phyloP scores from a whole-genome alignment of 1,140 invertebrate genomes.

The Drosophila tropicalis region DNA sequence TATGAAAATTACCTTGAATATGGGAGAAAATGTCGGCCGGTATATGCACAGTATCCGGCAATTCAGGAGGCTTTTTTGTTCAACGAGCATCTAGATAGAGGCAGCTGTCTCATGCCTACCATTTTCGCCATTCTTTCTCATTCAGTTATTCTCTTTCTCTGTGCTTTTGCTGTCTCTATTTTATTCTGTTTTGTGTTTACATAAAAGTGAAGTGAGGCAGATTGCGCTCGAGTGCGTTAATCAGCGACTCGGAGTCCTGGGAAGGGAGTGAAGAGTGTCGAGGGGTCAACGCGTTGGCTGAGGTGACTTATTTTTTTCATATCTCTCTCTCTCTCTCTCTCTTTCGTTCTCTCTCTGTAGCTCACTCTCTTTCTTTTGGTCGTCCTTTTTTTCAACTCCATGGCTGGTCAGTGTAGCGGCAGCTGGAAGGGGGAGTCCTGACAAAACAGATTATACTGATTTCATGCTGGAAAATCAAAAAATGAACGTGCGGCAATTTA shows the following conservation, averaged over 20 bases:
- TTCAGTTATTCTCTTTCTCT: slow-evolving; percentile 4
- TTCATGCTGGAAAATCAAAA: slow-evolving; percentile 81
- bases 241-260: slow-evolving; percentile 52
- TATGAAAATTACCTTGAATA: slow-evolving; percentile 80
- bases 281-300: slow-evolving; percentile 6
- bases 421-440: slow-evolving; percentile 39
- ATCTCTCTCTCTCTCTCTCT: neutral
- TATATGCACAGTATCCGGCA: slow-evolving; percentile 14
- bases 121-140: neutral
- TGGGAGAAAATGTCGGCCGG: slow-evolving; percentile 58
- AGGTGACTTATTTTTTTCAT: slow-evolving; percentile 3
- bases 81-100: slow-evolving; percentile 40
- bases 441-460: slow-evolving; percentile 78
- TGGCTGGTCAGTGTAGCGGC: slow-evolving; percentile 35
- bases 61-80: slow-evolving; percentile 21
- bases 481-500: slow-evolving; percentile 81
- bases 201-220: slow-evolving; percentile 80
- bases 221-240: slow-evolving; percentile 81
- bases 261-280: slow-evolving; percentile 31
- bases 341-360: neutral
- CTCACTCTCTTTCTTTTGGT: neutral
- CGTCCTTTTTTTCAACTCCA: slow-evolving; percentile 37
- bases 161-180: slow-evolving; percentile 52
- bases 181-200: slow-evolving; percentile 82
- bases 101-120: slow-evolving; percentile 31